These are phyloP conservation scores for Grus americana DNA, from an alignment of 2,113 vertebrate genomes.

Conservation along the genomic window DNA sequence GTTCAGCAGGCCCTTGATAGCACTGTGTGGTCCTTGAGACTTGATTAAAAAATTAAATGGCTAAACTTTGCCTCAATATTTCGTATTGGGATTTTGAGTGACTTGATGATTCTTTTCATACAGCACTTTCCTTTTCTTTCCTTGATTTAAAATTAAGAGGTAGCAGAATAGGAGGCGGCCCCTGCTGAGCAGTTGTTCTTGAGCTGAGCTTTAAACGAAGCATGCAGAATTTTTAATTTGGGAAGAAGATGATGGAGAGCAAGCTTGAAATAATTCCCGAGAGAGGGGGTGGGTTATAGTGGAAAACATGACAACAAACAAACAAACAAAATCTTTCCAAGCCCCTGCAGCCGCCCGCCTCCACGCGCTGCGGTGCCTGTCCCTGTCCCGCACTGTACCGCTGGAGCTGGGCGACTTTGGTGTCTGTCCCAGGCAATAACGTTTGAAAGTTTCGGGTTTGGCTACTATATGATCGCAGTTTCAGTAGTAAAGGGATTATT, in stretches of 20 bases:
- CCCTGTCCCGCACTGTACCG: background rate
- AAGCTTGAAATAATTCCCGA: constrained; percentile 62
- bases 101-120: constrained; percentile 79
- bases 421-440: constrained; percentile 72
- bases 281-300: constrained; percentile 2
- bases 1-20: constrained; percentile 98
- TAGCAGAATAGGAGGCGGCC: constrained; percentile 70
- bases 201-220: constrained; percentile 78
- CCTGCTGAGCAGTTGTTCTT: constrained; percentile 77
- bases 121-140: constrained; percentile 69
- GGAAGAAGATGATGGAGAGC: constrained; percentile 57
- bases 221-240: constrained; percentile 81
- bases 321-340: constrained; percentile 7
- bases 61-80: constrained; percentile 84
- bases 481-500: constrained; percentile 95
- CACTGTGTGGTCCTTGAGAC: constrained; percentile 99
- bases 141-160: constrained; percentile 76
- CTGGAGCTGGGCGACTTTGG: constrained; percentile 55
- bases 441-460: constrained; percentile 81
- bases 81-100: constrained; percentile 78
- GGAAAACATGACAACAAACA: constrained; percentile 10
- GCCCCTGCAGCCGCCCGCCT: background rate
- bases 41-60: constrained; percentile 93
- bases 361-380: background rate
- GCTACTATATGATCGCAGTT: constrained; percentile 82